A percentile compares a stretch with the other conserved stretches of the same genome.
Evolutionary conservation across 2,888 invertebrate genomes (phyloP).

Genomic region (Zelleria hepariella): DNA sequence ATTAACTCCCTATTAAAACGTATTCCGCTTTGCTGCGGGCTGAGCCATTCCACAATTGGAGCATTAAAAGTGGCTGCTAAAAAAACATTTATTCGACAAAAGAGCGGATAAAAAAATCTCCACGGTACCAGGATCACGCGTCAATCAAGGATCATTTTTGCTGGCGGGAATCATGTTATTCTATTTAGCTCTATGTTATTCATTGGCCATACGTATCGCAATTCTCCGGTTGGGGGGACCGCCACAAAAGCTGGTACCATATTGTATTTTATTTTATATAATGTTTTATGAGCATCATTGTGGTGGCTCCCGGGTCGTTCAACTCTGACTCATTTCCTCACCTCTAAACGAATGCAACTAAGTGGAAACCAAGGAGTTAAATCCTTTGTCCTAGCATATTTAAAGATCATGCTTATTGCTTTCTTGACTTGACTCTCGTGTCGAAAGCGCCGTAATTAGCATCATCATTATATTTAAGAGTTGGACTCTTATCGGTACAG

Average conservation of each 20-base stretch:
- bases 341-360: no score
- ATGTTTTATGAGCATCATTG: constrained; percentile 10
- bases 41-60: constrained; percentile 49
- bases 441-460: no score
- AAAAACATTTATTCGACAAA: constrained; percentile 31
- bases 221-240: constrained; percentile 21
- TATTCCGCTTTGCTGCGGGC: constrained; percentile 53
- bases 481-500: no score
- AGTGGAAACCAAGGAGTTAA: no score
- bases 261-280: constrained; percentile 12
- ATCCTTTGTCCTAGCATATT: no score
- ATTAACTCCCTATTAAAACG: constrained; percentile 56
- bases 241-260: constrained; percentile 33
- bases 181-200: constrained; percentile 60
- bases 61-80: constrained; percentile 52
- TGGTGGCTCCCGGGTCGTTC: constrained; percentile 7
- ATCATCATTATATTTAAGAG: no score
- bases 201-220: constrained; percentile 59
- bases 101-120: constrained; percentile 47
- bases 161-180: constrained; percentile 59
- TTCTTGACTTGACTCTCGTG: no score
- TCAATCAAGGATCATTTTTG: constrained; percentile 58
- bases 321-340: background rate
- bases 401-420: no score
- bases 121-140: constrained; percentile 51